A percentile compares a stretch with the other conserved stretches of the same genome.
phyloP scores from a whole-genome alignment of 1,140 invertebrate species.

The Solenopsis fugax region DNA sequence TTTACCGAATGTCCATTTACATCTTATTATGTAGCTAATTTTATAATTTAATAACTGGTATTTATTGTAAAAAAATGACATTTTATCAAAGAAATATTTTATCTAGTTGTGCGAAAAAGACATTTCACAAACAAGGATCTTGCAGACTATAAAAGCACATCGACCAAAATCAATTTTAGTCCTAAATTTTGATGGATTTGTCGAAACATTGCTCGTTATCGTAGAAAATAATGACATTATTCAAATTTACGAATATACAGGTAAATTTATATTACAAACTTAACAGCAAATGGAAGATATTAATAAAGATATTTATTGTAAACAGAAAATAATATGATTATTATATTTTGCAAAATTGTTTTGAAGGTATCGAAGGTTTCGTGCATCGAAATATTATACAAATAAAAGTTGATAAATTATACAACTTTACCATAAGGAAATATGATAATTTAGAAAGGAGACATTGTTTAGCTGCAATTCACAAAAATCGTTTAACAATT shows the following conservation, averaged over 20 bases:
- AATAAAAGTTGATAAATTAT: slow-evolving; percentile 73
- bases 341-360: slow-evolving; percentile 6
- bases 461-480: slow-evolving; percentile 70
- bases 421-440: slow-evolving; percentile 65
- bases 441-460: slow-evolving; percentile 68
- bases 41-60: neutral
- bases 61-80: slow-evolving; percentile 2
- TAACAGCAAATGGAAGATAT: neutral
- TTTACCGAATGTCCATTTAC: neutral
- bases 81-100: neutral
- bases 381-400: slow-evolving; percentile 73
- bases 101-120: slow-evolving; percentile 69
- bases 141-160: slow-evolving; percentile 74
- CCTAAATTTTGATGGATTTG: slow-evolving; percentile 74
- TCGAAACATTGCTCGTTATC: slow-evolving; percentile 79
- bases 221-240: slow-evolving; percentile 75
- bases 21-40: slow-evolving; percentile 1
- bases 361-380: slow-evolving; percentile 78
- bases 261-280: slow-evolving; percentile 62
- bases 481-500: slow-evolving; percentile 80
- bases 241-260: slow-evolving; percentile 79
- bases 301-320: neutral
- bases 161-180: slow-evolving; percentile 73
- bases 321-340: neutral
- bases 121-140: slow-evolving; percentile 57